Percentiles rank a stretch among this genome's conserved stretches.
phyloP scores from a whole-genome alignment of 2,113 vertebrate species.

The Tylochromis polylepis region DNA sequence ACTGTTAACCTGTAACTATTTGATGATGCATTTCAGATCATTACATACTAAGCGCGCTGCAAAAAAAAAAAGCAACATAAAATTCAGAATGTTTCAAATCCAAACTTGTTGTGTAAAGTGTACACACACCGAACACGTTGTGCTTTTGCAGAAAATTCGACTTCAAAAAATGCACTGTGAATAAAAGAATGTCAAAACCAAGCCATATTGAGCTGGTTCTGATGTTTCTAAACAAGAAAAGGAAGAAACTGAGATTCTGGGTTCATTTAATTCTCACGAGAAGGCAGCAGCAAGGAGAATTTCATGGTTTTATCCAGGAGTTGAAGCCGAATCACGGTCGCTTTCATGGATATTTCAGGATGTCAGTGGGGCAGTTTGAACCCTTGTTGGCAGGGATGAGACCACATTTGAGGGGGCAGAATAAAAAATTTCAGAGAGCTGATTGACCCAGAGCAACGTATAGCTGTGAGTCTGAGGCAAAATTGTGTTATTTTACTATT shows the following conservation, averaged over 20 bases:
- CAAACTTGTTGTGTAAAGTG: background rate
- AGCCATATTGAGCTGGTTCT: background rate
- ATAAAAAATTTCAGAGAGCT: fast-evolving
- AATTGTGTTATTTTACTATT: background rate
- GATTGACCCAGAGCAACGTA: background rate
- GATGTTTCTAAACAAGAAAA: background rate
- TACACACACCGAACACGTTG: background rate
- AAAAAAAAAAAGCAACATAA: background rate
- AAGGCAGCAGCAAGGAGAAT: background rate
- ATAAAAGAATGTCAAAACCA: background rate
- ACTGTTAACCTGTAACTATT: background rate
- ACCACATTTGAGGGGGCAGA: background rate
- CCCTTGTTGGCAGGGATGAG: background rate
- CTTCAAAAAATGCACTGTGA: background rate
- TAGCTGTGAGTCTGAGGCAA: background rate
- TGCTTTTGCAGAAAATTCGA: background rate
- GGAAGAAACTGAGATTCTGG: background rate
- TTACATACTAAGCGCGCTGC: background rate
- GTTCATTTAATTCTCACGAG: background rate
- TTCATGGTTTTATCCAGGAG: background rate
- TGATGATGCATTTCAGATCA: too few species aligned
- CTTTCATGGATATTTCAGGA: background rate
- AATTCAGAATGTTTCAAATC: background rate
- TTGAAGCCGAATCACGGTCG: background rate
- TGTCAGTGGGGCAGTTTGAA: background rate